phyloP scores from a whole-genome alignment of 2,113 vertebrate genomes.

The Talpa occidentalis region DNA sequence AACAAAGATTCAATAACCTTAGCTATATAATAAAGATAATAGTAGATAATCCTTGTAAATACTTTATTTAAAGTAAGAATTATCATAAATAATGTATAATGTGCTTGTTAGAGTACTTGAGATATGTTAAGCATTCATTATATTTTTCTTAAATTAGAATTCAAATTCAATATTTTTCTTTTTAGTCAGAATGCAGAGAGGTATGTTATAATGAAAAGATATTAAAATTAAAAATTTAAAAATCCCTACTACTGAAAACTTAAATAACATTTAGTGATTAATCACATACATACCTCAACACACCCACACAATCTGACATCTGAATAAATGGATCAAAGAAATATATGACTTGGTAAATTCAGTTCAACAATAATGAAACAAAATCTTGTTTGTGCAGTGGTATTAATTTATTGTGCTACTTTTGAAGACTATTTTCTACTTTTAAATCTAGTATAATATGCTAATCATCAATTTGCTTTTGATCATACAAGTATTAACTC shows the following conservation, averaged over 20 bases:
- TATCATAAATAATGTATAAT: neutral
- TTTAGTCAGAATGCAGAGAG: neutral
- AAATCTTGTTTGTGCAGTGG: neutral
- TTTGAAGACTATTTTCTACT: neutral
- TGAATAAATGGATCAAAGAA: neutral
- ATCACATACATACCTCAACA: neutral
- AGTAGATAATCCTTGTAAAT: neutral
- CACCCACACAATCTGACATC: neutral
- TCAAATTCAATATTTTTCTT: neutral
- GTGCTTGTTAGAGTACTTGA: neutral
- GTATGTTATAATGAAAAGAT: neutral
- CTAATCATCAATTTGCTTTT: conserved; percentile 51
- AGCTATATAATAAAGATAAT: neutral
- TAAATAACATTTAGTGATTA: neutral
- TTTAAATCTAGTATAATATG: neutral
- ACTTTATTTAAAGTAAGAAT: neutral
- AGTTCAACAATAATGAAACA: neutral
- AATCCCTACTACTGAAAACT: neutral
- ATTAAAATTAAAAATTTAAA: neutral
- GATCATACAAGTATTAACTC: conserved; percentile 19
- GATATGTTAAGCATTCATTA: neutral
- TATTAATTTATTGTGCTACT: neutral
- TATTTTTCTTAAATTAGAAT: conserved; percentile 1
- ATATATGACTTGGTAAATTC: neutral
- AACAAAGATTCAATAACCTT: neutral